Percentiles rank a stretch among this genome's conserved stretches.
These are phyloP conservation scores for Boulengeromyrus knoepffleri DNA, from an alignment of 2,113 vertebrate species.

Conservation along the genomic window DNA sequence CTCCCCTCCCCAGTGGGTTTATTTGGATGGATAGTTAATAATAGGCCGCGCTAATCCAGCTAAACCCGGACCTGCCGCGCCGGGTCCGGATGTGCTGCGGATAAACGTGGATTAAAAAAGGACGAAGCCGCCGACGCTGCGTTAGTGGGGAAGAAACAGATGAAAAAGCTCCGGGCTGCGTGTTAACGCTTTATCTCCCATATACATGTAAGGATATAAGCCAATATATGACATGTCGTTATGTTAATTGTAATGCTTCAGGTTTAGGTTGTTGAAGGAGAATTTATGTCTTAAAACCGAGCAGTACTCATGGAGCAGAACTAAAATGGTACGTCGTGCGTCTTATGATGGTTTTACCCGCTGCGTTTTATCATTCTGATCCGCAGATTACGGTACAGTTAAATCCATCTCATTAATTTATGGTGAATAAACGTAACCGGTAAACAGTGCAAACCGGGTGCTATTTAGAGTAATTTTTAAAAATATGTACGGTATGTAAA, in stretches of 20 bases:
- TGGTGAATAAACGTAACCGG: neutral
- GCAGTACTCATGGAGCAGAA: neutral
- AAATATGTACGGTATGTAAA: no score
- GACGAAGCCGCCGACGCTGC: neutral
- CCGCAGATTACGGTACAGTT: neutral
- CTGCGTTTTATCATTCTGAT: neutral
- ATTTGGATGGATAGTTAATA: neutral
- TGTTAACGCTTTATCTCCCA: neutral
- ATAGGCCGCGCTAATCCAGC: neutral
- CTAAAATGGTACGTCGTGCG: neutral
- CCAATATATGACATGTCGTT: neutral
- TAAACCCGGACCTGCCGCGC: conserved; percentile 8
- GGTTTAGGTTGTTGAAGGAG: neutral
- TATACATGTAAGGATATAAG: neutral
- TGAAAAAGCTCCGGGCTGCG: neutral
- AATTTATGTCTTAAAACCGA: neutral
- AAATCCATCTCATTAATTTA: neutral
- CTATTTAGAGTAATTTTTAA: neutral
- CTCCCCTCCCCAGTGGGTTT: neutral
- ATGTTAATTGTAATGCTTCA: neutral
- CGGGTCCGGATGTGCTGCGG: neutral
- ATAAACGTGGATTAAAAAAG: neutral
- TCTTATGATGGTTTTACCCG: neutral
- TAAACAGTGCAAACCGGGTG: neutral
- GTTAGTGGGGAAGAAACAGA: neutral